Evolutionary conservation across 2,888 invertebrate genomes (phyloP).

Genomic region (Leptopterna dolabrata): DNA sequence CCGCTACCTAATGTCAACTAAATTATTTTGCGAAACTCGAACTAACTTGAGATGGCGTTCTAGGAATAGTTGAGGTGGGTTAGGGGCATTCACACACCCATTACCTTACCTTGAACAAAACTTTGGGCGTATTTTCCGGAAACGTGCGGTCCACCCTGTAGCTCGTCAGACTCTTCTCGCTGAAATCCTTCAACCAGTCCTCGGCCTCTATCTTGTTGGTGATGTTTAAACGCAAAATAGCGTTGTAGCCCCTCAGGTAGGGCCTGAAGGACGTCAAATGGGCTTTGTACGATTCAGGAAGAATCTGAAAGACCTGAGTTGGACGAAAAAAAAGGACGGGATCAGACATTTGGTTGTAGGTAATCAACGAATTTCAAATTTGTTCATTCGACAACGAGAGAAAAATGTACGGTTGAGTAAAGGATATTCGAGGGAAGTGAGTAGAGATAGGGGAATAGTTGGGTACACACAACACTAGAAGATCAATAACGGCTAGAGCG

Average conservation of each 20-base stretch:
- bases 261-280: conserved; percentile 50
- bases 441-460: conserved; percentile 33
- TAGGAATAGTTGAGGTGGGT: no score
- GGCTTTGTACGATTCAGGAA: conserved; percentile 47
- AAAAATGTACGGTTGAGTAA: not conserved
- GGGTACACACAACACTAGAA: conserved; percentile 18
- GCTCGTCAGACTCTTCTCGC: conserved; percentile 51
- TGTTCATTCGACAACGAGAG: not conserved
- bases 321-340: not conserved
- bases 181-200: conserved; percentile 53
- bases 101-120: conserved; percentile 44
- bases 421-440: not conserved
- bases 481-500: conserved; percentile 42
- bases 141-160: conserved; percentile 53
- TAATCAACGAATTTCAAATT: not conserved
- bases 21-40: no score
- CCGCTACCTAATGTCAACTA: no score
- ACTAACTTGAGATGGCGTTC: no score
- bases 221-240: conserved; percentile 48
- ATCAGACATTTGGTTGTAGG: not conserved
- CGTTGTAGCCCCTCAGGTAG: conserved; percentile 49
- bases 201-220: conserved; percentile 52
- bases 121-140: conserved; percentile 53
- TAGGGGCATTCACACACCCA: not conserved
- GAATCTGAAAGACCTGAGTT: conserved; percentile 39